phyloP scores from a whole-genome alignment of 2,113 vertebrate genomes.

The Panthera uncia region DNA sequence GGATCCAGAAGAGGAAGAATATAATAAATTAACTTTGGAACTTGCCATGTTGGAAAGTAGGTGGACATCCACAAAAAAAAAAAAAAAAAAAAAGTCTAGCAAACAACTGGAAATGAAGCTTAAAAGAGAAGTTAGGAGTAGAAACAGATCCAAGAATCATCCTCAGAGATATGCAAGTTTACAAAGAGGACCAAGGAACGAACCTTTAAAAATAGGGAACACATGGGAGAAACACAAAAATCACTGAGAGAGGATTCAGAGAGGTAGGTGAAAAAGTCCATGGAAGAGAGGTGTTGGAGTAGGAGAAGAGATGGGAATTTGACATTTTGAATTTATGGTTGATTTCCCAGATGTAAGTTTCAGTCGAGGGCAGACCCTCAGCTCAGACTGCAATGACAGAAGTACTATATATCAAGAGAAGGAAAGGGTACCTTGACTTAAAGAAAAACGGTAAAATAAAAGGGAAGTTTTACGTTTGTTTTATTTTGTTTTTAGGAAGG shows the following conservation, averaged over 20 bases:
- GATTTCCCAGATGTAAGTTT: background rate
- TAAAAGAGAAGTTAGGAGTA: background rate
- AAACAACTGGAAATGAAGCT: slow-evolving; percentile 20
- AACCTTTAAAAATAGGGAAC: background rate
- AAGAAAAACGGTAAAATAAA: background rate
- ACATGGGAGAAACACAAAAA: background rate
- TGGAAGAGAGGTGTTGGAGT: background rate
- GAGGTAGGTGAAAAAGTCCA: background rate
- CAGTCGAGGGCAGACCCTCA: background rate
- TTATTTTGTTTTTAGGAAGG: slow-evolving; percentile 17
- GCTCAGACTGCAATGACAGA: background rate
- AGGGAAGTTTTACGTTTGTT: background rate
- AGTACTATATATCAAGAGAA: background rate
- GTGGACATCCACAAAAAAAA: background rate
- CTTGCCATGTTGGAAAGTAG: slow-evolving; percentile 13
- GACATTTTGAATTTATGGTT: background rate
- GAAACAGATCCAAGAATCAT: background rate
- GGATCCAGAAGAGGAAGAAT: background rate
- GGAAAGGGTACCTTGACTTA: background rate
- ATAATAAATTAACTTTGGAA: slow-evolving; percentile 25
- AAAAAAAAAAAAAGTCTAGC: background rate
- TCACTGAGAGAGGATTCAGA: background rate
- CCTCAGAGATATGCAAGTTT: background rate
- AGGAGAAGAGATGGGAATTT: background rate
- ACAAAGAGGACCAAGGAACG: background rate